A percentile compares a stretch with the other conserved stretches of the same genome.
Conservation (phyloP, 2,797 vertebrate species). For the Sebastes itinus region DNA sequence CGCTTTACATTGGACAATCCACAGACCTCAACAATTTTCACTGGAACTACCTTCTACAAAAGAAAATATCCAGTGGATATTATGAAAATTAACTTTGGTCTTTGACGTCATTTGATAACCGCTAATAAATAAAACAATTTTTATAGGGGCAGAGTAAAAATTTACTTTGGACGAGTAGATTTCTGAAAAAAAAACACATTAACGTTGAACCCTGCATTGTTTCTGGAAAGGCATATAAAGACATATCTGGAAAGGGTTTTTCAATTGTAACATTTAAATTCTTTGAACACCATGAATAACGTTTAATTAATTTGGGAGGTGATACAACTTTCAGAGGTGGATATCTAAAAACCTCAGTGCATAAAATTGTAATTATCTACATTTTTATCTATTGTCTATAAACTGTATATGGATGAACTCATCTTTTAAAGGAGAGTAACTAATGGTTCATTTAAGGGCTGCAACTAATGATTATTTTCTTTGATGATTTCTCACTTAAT, state of each 20-base stretch:
- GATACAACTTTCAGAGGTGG: not conserved
- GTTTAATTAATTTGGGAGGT: not conserved
- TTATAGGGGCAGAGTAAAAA: no score
- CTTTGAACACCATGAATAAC: not conserved
- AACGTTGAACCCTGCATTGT: not conserved
- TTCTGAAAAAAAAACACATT: no score
- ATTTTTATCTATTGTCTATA: not conserved
- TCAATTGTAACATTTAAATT: not conserved
- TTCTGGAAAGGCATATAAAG: not conserved
- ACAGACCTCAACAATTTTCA: conserved; percentile 2
- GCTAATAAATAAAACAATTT: no score
- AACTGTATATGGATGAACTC: not conserved
- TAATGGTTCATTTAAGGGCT: not conserved
- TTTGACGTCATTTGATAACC: no score
- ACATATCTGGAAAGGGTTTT: not conserved
- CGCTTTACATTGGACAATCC: not conserved
- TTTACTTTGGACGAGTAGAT: no score
- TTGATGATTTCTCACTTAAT: no score
- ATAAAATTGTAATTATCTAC: not conserved
- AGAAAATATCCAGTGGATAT: not conserved
- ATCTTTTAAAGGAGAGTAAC: not conserved
- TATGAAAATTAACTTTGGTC: no score
- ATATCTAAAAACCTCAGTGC: not conserved
- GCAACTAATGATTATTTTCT: no score
- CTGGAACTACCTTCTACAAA: not conserved